These are phyloP conservation scores for Craterocephalus amniculus DNA, from an alignment of 2,797 vertebrate genomes.

Conservation along the genomic window DNA sequence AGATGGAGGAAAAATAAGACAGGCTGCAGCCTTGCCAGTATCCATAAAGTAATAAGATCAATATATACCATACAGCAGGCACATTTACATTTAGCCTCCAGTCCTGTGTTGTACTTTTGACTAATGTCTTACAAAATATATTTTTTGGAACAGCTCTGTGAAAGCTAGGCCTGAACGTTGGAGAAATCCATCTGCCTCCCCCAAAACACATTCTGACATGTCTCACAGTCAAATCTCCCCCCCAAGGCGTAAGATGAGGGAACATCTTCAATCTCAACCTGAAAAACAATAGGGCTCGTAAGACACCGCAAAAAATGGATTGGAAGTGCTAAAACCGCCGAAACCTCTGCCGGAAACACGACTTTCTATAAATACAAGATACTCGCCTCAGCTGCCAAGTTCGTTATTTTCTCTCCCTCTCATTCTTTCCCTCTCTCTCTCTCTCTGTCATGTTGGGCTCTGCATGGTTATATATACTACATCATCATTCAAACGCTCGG, in stretches of 20 bases:
- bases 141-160: constrained; percentile 60
- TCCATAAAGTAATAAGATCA: constrained; percentile 47
- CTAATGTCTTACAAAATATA: constrained; percentile 62
- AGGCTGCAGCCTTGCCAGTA: constrained; percentile 38
- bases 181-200: constrained; percentile 78
- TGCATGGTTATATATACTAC: constrained; percentile 78
- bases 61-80: constrained; percentile 35
- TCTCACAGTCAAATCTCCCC: constrained; percentile 83
- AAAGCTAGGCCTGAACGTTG: constrained; percentile 70
- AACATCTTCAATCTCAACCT: constrained; percentile 83
- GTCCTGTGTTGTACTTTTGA: constrained; percentile 57
- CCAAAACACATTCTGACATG: constrained; percentile 83
- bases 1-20: constrained; percentile 20
- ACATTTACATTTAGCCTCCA: constrained; percentile 65
- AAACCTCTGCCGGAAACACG: constrained; percentile 88
- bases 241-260: constrained; percentile 80
- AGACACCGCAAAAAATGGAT: constrained; percentile 84
- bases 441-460: constrained; percentile 71
- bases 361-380: constrained; percentile 86
- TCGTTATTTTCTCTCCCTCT: constrained; percentile 65
- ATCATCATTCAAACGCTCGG: constrained; percentile 73
- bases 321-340: constrained; percentile 81
- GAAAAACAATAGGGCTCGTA: constrained; percentile 81
- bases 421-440: constrained; percentile 51
- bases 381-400: constrained; percentile 84